A percentile compares a stretch with the other conserved stretches of the same genome.
phyloP scores from a whole-genome alignment of 53 echinoderm and acorn worm genomes.

The Apostichopus leukothele region DNA sequence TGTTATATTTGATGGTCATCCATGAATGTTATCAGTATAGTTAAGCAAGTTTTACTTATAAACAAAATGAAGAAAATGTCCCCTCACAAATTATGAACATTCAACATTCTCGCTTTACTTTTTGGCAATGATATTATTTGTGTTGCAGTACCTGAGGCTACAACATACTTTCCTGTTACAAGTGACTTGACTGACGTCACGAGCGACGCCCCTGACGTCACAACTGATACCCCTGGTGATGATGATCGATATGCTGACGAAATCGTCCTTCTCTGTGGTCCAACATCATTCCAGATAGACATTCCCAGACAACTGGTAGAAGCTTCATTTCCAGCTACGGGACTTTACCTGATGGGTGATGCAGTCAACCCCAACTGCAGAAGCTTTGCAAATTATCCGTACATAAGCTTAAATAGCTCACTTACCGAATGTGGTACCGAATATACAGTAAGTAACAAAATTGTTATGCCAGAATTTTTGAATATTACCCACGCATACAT shows the following conservation, averaged over 20 bases:
- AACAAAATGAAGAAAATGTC: too few relatives aligned
- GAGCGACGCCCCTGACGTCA: neutral
- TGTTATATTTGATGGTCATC: too few relatives aligned
- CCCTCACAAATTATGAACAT: too few relatives aligned
- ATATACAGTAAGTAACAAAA: neutral
- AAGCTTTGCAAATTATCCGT: constrained; percentile 9
- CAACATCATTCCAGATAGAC: constrained; percentile 19
- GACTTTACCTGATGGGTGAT: constrained; percentile 13
- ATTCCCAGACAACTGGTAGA: constrained; percentile 22
- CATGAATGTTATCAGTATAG: too few relatives aligned
- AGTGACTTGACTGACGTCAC: too few relatives aligned
- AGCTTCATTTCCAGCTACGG: neutral
- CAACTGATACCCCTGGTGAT: constrained; percentile 12
- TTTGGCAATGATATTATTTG: too few relatives aligned
- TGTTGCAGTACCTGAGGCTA: too few relatives aligned
- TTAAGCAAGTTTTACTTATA: too few relatives aligned
- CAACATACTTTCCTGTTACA: too few relatives aligned
- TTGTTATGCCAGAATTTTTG: neutral
- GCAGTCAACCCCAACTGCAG: neutral
- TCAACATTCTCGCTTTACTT: too few relatives aligned
- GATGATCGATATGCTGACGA: neutral
- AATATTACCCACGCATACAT: neutral
- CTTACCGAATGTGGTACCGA: constrained; percentile 15
- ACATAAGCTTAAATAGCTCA: constrained; percentile 35
- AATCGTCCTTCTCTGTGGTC: constrained; percentile 28